Conservation (phyloP, 2,113 vertebrate species). For the Pituophis catenifer region DNA sequence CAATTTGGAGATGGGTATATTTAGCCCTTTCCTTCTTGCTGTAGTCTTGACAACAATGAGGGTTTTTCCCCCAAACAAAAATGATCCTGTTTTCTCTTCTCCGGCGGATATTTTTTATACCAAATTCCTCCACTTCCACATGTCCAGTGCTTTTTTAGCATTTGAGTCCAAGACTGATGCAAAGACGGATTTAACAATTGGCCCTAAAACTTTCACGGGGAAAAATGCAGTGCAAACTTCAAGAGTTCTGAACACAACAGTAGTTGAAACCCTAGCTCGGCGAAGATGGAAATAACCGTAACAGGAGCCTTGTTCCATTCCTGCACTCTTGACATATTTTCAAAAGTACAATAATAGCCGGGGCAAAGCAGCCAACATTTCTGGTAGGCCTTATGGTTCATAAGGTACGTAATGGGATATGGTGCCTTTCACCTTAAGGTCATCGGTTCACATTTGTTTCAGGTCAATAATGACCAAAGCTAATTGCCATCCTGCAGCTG, state of each 20-base stretch:
- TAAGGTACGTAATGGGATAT: conserved; percentile 57
- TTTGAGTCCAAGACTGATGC: background rate
- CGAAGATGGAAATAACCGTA: conserved; percentile 64
- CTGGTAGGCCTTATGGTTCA: conserved; percentile 56
- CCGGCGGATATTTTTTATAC: background rate
- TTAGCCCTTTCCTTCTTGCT: background rate
- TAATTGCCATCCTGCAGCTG: conserved; percentile 61
- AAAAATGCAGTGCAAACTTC: background rate
- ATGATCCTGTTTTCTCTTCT: background rate
- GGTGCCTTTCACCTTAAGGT: conserved; percentile 63
- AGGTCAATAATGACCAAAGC: conserved; percentile 55
- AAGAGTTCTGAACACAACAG: conserved; percentile 25
- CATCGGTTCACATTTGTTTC: conserved; percentile 56
- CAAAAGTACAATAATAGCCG: conserved; percentile 61
- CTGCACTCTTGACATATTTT: conserved; percentile 60
- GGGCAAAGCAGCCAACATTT: conserved; percentile 58
- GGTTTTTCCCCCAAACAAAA: background rate
- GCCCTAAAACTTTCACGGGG: background rate
- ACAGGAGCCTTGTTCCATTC: conserved; percentile 56
- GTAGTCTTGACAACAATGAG: background rate
- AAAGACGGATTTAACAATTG: background rate
- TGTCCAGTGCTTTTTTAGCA: background rate
- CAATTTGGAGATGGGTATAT: background rate
- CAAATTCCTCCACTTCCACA: background rate
- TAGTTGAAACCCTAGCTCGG: conserved; percentile 50